Base-by-base conservation (phyloP, 2,797 vertebrate genomes). In the Phaenicophaeus curvirostris region DNA sequence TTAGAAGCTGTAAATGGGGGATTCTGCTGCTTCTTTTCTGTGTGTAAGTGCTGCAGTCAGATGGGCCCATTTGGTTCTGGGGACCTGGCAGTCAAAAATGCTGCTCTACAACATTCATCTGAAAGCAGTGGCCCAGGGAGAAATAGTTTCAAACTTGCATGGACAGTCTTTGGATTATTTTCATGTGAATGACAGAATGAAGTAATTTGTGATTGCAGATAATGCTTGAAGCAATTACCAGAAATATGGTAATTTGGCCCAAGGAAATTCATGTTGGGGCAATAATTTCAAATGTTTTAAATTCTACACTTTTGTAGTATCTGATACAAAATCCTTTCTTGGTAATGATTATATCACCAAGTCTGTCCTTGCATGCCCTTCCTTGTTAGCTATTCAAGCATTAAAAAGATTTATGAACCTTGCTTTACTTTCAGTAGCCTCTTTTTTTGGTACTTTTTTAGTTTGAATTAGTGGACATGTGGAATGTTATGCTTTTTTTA, bases 361-460 rank as follows among this genome's bases (percentile, higher is more conserved):
- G 85, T 95, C 88, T 96, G 90, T 95, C 93, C 87, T 95, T 93
- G 86, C 87, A 88, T 91, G 94, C 87, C 87, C 85, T 96, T 95
- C 92, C 81, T 90, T 95, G 87, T 82, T 95, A 91, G 80, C 55
- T 93, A n/a, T 83, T 87, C 63, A 83, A 90, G 55, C 72, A 90
- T 69, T 81, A 72, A 67, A 91, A 92, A 88, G 83, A 93, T 92
- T 94, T 95, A 90, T 95, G 83, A 94, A 82, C 74, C 72, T 79
- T 46, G 41, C 69, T 74, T 89, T 91, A 39, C 30, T 89, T 93
- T 78, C 58, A 85, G 48, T 73, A 75, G 61, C 28, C 44, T 81
- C 31, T 44, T 79, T 88, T 85, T 39, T 28, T 0, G 14, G 50
- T 85, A 16, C 17, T 46, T 54, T 79, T 92, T 61, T 58, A 55